These are phyloP conservation scores for Noctua comes DNA, from an alignment of 2,888 invertebrate genomes.

Conservation along the genomic window DNA sequence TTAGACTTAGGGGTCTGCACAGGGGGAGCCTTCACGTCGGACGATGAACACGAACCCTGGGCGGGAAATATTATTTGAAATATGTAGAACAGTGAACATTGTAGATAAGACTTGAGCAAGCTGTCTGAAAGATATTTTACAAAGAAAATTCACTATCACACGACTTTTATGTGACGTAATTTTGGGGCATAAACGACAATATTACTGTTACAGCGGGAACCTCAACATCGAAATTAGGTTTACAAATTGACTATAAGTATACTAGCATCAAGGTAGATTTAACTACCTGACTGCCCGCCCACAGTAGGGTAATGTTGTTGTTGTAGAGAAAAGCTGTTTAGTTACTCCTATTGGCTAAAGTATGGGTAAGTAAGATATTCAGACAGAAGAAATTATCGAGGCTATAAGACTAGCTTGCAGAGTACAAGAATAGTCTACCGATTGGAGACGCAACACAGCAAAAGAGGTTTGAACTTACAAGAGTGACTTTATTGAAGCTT, in stretches of 20 bases:
- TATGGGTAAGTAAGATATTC: not conserved
- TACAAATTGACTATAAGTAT: not conserved
- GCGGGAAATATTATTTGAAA: not conserved
- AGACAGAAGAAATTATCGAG: not conserved
- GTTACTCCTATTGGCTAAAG: not conserved
- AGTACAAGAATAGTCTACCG: not conserved
- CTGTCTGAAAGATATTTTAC: not conserved
- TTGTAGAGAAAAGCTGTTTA: not conserved
- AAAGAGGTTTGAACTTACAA: not conserved
- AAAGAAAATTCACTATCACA: not conserved
- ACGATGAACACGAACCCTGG: conserved; percentile 95
- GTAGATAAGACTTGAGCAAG: not conserved
- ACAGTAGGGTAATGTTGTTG: not conserved
- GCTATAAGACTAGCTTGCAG: not conserved
- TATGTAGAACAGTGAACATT: not conserved
- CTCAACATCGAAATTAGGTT: not conserved
- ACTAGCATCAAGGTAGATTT: not conserved
- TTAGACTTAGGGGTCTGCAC: conserved; percentile 92
- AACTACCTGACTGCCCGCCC: not conserved
- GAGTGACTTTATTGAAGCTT: not conserved
- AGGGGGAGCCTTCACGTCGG: conserved; percentile 94
- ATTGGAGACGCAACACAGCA: not conserved
- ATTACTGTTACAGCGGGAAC: not conserved
- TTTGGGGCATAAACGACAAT: not conserved
- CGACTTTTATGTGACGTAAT: not conserved